These are phyloP conservation scores for Caenorhabditis auriculariae DNA, from an alignment of 2,888 invertebrate species.

Conservation along the genomic window DNA sequence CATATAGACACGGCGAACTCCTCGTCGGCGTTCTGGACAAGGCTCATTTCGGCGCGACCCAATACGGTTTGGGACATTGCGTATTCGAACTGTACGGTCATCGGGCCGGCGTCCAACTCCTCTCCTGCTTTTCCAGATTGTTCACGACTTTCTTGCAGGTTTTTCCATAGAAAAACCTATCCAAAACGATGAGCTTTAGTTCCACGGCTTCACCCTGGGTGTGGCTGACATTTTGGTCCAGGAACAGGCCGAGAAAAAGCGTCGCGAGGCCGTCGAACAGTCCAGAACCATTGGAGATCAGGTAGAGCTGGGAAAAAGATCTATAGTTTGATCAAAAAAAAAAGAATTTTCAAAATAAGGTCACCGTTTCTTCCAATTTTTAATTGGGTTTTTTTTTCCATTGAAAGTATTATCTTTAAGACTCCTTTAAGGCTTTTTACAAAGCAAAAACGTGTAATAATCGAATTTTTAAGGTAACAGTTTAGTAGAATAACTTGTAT, in stretches of 20 bases:
- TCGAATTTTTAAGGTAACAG: too few relatives aligned
- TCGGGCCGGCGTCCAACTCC: conserved; percentile 76
- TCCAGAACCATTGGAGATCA: conserved; percentile 55
- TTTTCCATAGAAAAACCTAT: too few relatives aligned
- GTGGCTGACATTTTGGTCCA: conserved; percentile 89
- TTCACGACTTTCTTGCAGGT: conserved; percentile 87
- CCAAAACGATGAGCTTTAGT: conserved; percentile 62
- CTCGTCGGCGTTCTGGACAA: conserved; percentile 91
- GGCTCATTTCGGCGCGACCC: conserved; percentile 91
- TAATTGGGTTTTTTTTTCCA: not conserved
- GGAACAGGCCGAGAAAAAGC: conserved; percentile 73
- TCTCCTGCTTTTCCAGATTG: conserved; percentile 86
- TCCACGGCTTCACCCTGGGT: conserved; percentile 86
- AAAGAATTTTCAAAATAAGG: not conserved
- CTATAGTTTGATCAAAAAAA: too few relatives aligned
- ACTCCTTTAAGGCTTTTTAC: too few relatives aligned
- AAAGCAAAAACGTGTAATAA: too few relatives aligned
- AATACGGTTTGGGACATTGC: conserved; percentile 89
- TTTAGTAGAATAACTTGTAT: too few relatives aligned
- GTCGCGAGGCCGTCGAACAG: conserved; percentile 66
- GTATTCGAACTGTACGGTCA: conserved; percentile 95
- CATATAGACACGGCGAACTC: conserved; percentile 76
- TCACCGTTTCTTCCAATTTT: not conserved
- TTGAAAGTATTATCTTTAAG: too few relatives aligned
- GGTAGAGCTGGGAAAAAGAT: too few relatives aligned